Evolutionary conservation across 2,797 vertebrate species (phyloP), one percentile per base, ranked within the genome.

Genomic region (Hirundo rustica): DNA sequence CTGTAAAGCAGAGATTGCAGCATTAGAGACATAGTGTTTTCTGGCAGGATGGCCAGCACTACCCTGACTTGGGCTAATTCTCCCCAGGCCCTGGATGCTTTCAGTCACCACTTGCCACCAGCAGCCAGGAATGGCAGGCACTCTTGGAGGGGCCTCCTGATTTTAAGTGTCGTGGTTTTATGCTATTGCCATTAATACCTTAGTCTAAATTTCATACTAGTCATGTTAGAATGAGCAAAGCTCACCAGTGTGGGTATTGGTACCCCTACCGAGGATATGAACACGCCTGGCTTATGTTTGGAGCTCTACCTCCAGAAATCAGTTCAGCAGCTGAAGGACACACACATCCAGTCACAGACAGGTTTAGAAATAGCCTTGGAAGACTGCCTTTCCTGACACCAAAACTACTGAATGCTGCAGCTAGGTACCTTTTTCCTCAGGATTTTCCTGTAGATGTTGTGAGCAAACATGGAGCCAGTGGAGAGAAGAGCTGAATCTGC

Each of bases 401-500:
- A 40, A 67, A 65, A 22, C 10, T 78, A 8, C 18, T 44, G 23
- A 65, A 42, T 27, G 32, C 32, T 75, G 19, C 40, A 80, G 26
- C 13, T 18, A 67, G 36, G n/a, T 78, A 92, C 97, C 97, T 94
- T 73, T 94, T 96, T 96, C 77, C 97, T 95, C 36, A 97, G 61
- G 68, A 96, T 96, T 94, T 93, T 97, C 65, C 95, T 97, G 82
- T 98, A 98, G 81, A 97, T 97, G 55, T 97, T 98, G 85, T 97
- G 96, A 74, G 96, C 84, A 0, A 97, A 97, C 92, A 97, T 91
- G 84, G 97, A 97, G 25, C 96, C 23, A 1, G 95, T 88, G 0
- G 97, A 97, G n/a, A 97, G 96, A 67, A 97, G 96, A 54, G 96
- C 95, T 45, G 97, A 98, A 51, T 97, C 97, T 34, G 97, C 97